Conservation (phyloP, 2,888 invertebrate species). For the Apodemia mormo region DNA sequence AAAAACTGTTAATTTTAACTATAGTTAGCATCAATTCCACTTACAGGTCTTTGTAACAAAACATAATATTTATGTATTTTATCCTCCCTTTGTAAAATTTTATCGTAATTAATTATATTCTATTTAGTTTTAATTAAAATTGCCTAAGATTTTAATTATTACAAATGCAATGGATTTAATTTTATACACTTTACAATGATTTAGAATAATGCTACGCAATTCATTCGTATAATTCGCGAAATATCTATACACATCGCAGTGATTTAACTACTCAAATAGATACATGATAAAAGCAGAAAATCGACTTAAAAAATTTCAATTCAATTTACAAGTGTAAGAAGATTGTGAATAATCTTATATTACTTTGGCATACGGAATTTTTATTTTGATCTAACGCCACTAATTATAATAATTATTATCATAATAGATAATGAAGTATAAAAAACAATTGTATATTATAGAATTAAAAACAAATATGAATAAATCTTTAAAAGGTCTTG, state of each 20-base stretch:
- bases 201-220: constrained; percentile 79
- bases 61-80: no score
- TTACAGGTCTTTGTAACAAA: no score
- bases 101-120: background rate
- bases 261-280: background rate
- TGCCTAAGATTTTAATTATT: constrained; percentile 3
- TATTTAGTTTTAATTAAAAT: constrained; percentile 15
- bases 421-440: no score
- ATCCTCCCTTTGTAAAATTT: no score
- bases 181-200: constrained; percentile 74
- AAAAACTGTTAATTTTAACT: no score
- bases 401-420: no score
- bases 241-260: constrained; percentile 31
- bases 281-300: constrained; percentile 1
- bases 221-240: constrained; percentile 36
- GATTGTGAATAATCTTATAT: background rate
- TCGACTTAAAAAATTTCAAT: background rate
- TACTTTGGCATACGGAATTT: background rate
- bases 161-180: constrained; percentile 22
- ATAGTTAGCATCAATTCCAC: no score
- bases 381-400: background rate
- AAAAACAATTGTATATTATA: no score
- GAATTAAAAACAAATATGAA: no score
- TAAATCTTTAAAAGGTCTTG: no score
- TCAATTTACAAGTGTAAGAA: background rate